Conservation (phyloP, 1,140 invertebrate genomes). For the Papilio polytes region DNA sequence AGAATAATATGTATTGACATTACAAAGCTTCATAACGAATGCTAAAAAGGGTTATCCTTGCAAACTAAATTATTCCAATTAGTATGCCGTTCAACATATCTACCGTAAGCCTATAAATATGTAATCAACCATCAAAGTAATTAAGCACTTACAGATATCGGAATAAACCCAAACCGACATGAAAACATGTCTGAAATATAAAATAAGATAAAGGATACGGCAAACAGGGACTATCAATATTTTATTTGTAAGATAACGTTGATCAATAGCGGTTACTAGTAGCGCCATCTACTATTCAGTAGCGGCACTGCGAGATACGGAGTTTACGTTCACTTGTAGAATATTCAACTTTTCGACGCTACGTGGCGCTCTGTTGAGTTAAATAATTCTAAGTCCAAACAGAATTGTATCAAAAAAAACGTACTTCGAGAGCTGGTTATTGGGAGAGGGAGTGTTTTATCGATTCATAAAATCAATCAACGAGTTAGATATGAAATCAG, state of each 20-base stretch:
- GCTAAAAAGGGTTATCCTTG: not conserved
- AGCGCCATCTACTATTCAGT: slow-evolving; percentile 70
- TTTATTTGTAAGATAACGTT: slow-evolving; percentile 63
- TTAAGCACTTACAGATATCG: slow-evolving; percentile 10
- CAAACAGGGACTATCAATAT: slow-evolving; percentile 64
- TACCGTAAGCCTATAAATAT: not conserved
- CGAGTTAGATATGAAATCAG: no score
- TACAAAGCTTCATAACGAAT: not conserved
- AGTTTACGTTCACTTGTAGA: slow-evolving; percentile 7
- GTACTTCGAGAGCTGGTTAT: not conserved
- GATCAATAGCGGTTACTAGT: slow-evolving; percentile 58
- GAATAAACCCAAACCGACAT: not conserved
- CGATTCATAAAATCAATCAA: no score
- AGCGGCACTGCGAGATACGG: slow-evolving; percentile 49
- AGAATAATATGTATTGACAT: not conserved
- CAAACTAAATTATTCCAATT: not conserved
- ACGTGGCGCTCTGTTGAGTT: not conserved
- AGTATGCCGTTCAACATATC: not conserved
- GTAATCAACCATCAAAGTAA: not conserved
- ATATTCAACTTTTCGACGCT: slow-evolving; percentile 18
- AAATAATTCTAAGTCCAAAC: not conserved
- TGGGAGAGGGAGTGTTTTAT: no score
- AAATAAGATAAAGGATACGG: slow-evolving; percentile 48
- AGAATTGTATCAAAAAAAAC: not conserved
- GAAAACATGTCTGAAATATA: slow-evolving; percentile 5